A percentile compares a stretch with the other conserved stretches of the same genome.
phyloP scores from a whole-genome alignment of 2,888 invertebrate genomes.

The Folsomia candida region DNA sequence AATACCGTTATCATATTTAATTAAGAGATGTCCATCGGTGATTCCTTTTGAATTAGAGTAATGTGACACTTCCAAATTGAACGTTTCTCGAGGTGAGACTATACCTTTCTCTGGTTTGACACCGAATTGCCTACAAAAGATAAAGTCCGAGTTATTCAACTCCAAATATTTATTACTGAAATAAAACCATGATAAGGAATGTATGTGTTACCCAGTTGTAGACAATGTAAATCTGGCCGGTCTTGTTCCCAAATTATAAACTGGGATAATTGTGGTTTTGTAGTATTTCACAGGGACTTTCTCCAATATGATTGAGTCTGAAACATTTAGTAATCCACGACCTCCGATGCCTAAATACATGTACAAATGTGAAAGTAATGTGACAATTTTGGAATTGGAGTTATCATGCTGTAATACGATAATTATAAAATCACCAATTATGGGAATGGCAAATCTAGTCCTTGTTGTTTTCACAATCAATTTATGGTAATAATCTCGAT shows the following conservation, averaged over 20 bases:
- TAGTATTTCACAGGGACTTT: conserved; percentile 39
- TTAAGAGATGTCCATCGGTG: conserved; percentile 33
- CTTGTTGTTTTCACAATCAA: conserved; percentile 35
- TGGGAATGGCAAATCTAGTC: conserved; percentile 39
- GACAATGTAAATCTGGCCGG: conserved; percentile 32
- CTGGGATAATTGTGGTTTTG: conserved; percentile 27
- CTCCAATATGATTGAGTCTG: conserved; percentile 38
- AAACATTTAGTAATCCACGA: conserved; percentile 39
- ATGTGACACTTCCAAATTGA: conserved; percentile 38
- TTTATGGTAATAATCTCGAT: conserved; percentile 40
- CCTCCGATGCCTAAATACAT: conserved; percentile 33
- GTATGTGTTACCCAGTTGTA: conserved; percentile 35
- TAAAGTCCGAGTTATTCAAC: background rate
- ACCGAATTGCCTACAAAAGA: conserved; percentile 39
- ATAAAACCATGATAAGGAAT: too few relatives aligned
- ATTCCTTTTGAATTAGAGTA: conserved; percentile 17
- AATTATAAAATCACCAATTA: conserved; percentile 31
- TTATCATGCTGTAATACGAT: background rate
- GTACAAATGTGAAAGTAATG: too few relatives aligned
- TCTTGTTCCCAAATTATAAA: conserved; percentile 37
- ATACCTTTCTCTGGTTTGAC: conserved; percentile 41
- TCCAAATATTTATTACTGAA: conserved; percentile 9
- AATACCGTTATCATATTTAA: conserved; percentile 46
- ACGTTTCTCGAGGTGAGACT: conserved; percentile 33
- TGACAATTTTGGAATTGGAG: background rate